A percentile compares a stretch with the other conserved stretches of the same genome.
Evolutionary conservation across 1,140 invertebrate genomes (phyloP).

Genomic region (Camponotus floridanus): DNA sequence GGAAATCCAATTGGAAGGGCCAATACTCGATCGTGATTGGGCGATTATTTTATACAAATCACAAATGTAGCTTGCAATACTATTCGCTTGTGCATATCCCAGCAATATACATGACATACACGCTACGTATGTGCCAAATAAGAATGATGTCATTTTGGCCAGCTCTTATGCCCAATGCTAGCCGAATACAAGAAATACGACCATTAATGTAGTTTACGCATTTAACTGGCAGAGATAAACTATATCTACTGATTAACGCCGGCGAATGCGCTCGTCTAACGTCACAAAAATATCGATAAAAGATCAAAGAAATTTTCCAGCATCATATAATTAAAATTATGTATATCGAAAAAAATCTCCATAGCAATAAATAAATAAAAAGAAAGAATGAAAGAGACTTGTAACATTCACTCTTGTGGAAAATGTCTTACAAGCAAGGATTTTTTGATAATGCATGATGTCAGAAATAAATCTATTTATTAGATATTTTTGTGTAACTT

Average conservation of each 20-base stretch:
- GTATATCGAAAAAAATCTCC: neutral
- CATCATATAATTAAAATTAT: neutral
- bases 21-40: too few relatives aligned
- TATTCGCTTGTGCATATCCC: neutral
- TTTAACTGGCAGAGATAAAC: neutral
- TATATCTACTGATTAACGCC: slow-evolving; percentile 34
- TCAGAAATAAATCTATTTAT: neutral
- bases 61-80: neutral
- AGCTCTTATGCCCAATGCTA: neutral
- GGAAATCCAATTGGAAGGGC: too few relatives aligned
- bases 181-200: slow-evolving; percentile 9
- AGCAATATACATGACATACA: slow-evolving; percentile 21
- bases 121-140: slow-evolving; percentile 53
- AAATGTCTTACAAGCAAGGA: neutral
- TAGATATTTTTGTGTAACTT: too few relatives aligned
- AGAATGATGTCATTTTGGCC: slow-evolving; percentile 62
- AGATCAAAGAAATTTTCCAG: neutral
- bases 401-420: neutral
- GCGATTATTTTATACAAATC: neutral
- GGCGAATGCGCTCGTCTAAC: neutral
- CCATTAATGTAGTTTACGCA: slow-evolving; percentile 29
- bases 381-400: neutral
- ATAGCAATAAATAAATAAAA: neutral
- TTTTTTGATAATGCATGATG: neutral
- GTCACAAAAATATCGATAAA: slow-evolving; percentile 1